Conservation (phyloP, 2,797 vertebrate genomes). For the Ciconia nigra region DNA sequence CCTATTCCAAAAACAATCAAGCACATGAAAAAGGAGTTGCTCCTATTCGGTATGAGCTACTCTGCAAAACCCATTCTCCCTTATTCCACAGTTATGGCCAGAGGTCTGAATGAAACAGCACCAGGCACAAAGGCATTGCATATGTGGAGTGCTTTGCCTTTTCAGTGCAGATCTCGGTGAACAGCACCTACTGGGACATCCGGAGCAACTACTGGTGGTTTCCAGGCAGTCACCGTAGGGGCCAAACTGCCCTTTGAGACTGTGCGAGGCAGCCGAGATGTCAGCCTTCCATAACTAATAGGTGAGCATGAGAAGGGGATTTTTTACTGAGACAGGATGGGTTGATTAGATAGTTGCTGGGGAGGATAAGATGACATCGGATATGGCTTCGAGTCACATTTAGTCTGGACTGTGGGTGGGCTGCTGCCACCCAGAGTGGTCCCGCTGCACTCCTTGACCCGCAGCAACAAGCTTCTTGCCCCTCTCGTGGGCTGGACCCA, state of each 20-base stretch:
- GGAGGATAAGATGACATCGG: background rate
- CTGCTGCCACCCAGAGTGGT: background rate
- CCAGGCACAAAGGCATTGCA: background rate
- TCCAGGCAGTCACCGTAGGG: background rate
- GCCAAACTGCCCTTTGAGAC: background rate
- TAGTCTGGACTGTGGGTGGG: background rate
- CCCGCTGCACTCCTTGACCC: accelerated
- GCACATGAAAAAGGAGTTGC: background rate
- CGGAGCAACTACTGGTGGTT: background rate
- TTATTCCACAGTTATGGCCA: background rate
- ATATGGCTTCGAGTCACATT: background rate
- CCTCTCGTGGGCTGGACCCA: background rate
- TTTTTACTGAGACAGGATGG: background rate
- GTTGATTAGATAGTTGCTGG: background rate
- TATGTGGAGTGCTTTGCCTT: background rate
- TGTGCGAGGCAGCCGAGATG: accelerated
- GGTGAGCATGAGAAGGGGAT: background rate
- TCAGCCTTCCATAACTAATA: background rate
- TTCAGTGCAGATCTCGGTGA: background rate
- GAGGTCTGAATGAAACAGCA: background rate
- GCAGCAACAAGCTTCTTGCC: background rate
- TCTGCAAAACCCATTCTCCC: background rate
- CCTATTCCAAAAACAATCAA: background rate
- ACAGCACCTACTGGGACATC: background rate
- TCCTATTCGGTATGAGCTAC: background rate